Conservation (phyloP, 2,888 invertebrate species). For the Oscheius sp. region DNA sequence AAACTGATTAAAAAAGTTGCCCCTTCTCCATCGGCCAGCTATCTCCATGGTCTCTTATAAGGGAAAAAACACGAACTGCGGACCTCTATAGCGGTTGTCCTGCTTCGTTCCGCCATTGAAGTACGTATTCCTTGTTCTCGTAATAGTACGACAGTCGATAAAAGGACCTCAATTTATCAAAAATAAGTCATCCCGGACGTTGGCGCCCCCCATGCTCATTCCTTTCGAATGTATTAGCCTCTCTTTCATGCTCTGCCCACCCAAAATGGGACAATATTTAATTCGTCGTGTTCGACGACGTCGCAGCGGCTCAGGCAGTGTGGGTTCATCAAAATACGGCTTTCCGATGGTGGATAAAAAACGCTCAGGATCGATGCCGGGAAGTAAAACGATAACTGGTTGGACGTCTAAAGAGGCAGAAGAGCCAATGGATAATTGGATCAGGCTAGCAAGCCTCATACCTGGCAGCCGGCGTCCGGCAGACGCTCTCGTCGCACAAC, state of each 20-base stretch:
- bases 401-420: constrained; percentile 49
- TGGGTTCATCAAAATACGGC: constrained; percentile 48
- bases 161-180: constrained; percentile 4
- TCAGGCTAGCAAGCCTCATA: constrained; percentile 23
- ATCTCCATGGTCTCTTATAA: no score
- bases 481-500: constrained; percentile 46
- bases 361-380: constrained; percentile 45
- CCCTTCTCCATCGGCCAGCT: no score
- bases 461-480: constrained; percentile 47
- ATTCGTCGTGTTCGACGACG: constrained; percentile 46
- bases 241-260: constrained; percentile 25
- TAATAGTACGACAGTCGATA: constrained; percentile 5
- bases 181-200: no score
- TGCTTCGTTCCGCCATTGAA: not conserved
- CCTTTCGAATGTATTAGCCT: not conserved
- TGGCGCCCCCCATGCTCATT: no score
- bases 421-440: not conserved
- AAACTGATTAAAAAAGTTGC: no score
- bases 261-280: constrained; percentile 51
- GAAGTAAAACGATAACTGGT: constrained; percentile 50
- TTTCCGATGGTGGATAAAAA: constrained; percentile 4
- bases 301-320: constrained; percentile 46
- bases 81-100: constrained; percentile 9
- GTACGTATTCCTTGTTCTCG: not conserved
- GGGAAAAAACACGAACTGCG: constrained; percentile 3